Percentiles rank a stretch among this genome's conserved stretches.
Evolutionary conservation across 1,140 invertebrate species (phyloP).

Genomic region (Pemphigus obesinymphae): DNA sequence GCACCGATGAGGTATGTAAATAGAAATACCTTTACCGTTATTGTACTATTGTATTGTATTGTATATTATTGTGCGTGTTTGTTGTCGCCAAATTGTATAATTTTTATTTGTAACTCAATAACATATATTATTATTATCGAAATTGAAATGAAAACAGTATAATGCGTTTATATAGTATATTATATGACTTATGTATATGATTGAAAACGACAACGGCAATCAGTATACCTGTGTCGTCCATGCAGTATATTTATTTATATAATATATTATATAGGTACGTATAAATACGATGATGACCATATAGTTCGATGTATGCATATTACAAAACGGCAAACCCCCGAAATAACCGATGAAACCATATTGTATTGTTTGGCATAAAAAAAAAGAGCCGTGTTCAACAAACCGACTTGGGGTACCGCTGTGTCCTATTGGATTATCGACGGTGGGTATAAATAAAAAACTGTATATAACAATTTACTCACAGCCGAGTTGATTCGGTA

Average conservation of each 20-base stretch:
- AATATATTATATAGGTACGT: background rate
- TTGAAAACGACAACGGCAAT: too few species aligned
- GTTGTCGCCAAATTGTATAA: background rate
- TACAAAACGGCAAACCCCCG: background rate
- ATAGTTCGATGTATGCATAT: background rate
- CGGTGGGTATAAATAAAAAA: constrained; percentile 30
- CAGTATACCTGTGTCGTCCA: too few species aligned
- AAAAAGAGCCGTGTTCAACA: constrained; percentile 37
- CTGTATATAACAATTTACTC: constrained; percentile 10
- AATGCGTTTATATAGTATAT: background rate
- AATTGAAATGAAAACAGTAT: background rate
- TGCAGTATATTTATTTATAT: too few species aligned
- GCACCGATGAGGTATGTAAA: too few species aligned
- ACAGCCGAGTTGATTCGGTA: constrained; percentile 38
- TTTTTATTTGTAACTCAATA: too few species aligned
- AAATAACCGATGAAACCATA: background rate
- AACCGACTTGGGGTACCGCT: constrained; percentile 37
- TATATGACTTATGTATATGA: too few species aligned
- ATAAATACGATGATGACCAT: constrained; percentile 17
- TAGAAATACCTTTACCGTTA: background rate
- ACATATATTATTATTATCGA: too few species aligned
- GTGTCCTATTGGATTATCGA: constrained; percentile 41
- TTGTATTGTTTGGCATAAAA: constrained; percentile 10
- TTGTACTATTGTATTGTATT: too few species aligned
- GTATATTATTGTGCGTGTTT: too few species aligned